Evolutionary conservation across 2,888 invertebrate species (phyloP).

Genomic region (Homarus gammarus): DNA sequence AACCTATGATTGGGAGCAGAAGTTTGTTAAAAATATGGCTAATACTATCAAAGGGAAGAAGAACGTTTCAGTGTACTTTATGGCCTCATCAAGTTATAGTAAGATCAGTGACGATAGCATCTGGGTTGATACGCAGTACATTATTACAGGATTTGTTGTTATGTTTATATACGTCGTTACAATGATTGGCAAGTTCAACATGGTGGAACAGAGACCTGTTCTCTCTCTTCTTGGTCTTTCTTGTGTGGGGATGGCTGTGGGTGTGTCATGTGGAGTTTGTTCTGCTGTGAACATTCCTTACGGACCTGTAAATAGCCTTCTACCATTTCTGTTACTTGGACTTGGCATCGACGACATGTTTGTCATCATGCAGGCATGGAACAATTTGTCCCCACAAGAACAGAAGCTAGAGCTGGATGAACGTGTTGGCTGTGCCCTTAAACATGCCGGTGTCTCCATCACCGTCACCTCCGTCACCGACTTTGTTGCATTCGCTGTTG

Average conservation of each 20-base stretch:
- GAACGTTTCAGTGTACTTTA: conserved; percentile 36
- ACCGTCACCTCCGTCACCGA: conserved; percentile 91
- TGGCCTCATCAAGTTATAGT: conserved; percentile 83
- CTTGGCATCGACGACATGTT: conserved; percentile 91
- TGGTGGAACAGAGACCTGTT: conserved; percentile 86
- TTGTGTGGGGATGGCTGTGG: conserved; percentile 87
- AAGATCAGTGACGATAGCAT: conserved; percentile 86
- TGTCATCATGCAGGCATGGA: conserved; percentile 89
- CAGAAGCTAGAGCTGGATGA: conserved; percentile 81
- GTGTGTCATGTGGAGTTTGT: conserved; percentile 86
- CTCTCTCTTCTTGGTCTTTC: conserved; percentile 86
- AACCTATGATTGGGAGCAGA: conserved; percentile 62
- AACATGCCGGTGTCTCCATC: conserved; percentile 90
- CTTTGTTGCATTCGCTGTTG: conserved; percentile 88
- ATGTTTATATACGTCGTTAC: conserved; percentile 88
- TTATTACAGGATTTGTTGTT: conserved; percentile 85
- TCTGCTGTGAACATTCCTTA: conserved; percentile 86
- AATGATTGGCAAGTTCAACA: conserved; percentile 87
- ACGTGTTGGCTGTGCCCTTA: conserved; percentile 85
- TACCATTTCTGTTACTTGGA: conserved; percentile 90
- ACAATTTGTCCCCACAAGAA: conserved; percentile 79
- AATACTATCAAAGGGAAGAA: conserved; percentile 46
- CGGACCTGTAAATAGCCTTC: conserved; percentile 89
- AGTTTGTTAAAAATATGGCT: conserved; percentile 34
- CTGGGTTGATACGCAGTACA: conserved; percentile 86